Conservation (phyloP, 2,113 vertebrate genomes). For the Catharus bicknelli region DNA sequence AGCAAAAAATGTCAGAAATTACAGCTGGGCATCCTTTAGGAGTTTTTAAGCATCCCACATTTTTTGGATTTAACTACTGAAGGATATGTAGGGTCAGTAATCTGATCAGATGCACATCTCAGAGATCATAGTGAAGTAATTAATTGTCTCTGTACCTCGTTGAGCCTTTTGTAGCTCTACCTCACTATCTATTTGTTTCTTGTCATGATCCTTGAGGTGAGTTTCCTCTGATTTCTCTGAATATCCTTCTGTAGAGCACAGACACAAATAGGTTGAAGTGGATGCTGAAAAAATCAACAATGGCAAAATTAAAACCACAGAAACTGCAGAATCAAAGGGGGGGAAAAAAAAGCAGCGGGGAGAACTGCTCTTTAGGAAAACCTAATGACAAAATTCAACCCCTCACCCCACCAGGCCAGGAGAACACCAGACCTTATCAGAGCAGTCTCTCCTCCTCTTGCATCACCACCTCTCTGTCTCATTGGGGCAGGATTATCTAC, state of each 20-base stretch:
- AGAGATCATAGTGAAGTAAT: neutral
- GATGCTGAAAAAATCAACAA: neutral
- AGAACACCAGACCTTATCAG: neutral
- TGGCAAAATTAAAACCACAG: neutral
- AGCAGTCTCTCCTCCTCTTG: neutral
- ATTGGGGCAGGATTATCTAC: neutral
- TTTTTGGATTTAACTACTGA: neutral
- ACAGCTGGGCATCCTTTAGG: neutral
- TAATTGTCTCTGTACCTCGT: neutral
- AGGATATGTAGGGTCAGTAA: neutral
- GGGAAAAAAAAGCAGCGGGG: rapidly evolving
- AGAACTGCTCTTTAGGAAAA: neutral
- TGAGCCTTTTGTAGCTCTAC: neutral
- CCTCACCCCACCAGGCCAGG: neutral
- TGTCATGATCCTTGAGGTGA: neutral
- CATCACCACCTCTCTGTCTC: neutral
- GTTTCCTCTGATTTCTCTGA: neutral
- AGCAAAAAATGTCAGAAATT: neutral
- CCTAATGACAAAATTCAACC: neutral
- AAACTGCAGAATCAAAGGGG: neutral
- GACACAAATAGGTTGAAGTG: neutral
- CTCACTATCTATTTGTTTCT: neutral
- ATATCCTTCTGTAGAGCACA: neutral
- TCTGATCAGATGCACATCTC: neutral
- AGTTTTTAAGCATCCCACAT: neutral